phyloP scores from a whole-genome alignment of 2,888 invertebrate genomes.

The Cryptocephalus primarius region DNA sequence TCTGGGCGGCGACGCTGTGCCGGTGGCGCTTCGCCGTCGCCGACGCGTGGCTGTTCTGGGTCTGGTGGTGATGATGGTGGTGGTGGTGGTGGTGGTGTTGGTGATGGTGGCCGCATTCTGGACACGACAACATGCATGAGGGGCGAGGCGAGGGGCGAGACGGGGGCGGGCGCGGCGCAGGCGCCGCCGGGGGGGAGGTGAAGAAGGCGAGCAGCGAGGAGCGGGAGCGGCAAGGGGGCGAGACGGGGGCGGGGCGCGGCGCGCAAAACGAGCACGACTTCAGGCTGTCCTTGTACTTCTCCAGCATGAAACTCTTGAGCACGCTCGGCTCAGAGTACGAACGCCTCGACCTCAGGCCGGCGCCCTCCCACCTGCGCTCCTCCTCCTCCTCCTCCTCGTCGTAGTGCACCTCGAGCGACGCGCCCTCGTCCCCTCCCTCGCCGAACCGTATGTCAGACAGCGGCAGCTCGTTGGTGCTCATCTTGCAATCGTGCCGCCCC shows the following conservation, averaged over 20 bases:
- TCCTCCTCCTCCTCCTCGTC: conserved; percentile 24
- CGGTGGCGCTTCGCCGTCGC: conserved; percentile 64
- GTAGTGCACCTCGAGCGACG: conserved; percentile 28
- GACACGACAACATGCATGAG: conserved; percentile 16
- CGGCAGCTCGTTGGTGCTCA: conserved; percentile 31
- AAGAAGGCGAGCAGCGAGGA: conserved; percentile 32
- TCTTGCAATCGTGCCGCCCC: conserved; percentile 16
- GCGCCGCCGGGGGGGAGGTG: conserved; percentile 14
- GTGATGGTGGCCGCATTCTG: conserved; percentile 26
- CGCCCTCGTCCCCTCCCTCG: conserved; percentile 22
- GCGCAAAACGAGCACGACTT: conserved; percentile 12
- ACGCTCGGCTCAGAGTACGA: conserved; percentile 37
- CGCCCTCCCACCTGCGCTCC: conserved; percentile 7
- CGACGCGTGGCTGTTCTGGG: neutral
- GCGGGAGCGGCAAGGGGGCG: conserved; percentile 28
- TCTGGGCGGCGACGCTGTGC: conserved; percentile 93
- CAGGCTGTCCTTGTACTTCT: conserved; percentile 23
- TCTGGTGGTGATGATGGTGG: no score
- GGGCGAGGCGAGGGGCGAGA: conserved; percentile 29
- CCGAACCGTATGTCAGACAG: conserved; percentile 28
- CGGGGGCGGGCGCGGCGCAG: conserved; percentile 24
- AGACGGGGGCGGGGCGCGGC: conserved; percentile 24
- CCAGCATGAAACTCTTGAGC: conserved; percentile 22
- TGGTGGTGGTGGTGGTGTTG: no score
- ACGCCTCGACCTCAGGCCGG: conserved; percentile 14